Conservation (phyloP, 2,797 vertebrate genomes). For the Spinus olivaceus region DNA sequence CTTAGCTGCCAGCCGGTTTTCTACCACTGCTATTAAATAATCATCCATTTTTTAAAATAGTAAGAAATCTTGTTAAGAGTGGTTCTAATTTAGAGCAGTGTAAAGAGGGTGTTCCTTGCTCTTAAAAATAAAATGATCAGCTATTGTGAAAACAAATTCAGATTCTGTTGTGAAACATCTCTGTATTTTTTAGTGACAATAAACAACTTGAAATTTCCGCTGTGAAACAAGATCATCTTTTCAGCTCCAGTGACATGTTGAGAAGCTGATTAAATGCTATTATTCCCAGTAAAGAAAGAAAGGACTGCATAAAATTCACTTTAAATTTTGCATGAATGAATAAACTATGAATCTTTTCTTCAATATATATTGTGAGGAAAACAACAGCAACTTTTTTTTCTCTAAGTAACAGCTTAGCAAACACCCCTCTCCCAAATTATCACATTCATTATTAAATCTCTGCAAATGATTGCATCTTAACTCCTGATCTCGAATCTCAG, state of each 20-base stretch:
- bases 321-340: neutral
- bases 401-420: neutral
- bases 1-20: neutral
- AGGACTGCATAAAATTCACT: neutral
- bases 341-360: neutral
- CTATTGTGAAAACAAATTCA: neutral
- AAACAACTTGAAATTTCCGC: neutral
- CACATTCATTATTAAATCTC: neutral
- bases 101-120: neutral
- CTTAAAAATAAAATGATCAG: neutral
- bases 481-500: fast-evolving
- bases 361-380: neutral
- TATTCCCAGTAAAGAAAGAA: neutral
- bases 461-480: neutral
- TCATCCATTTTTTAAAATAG: neutral
- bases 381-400: neutral
- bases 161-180: neutral
- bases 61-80: neutral
- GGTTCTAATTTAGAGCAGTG: neutral
- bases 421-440: neutral
- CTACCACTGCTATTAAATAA: neutral
- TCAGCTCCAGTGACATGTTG: neutral
- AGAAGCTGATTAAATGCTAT: neutral
- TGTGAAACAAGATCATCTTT: neutral
- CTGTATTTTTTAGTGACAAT: neutral